Base-by-base conservation (phyloP, 2,888 invertebrate species). In the Sepiola atlantica region DNA sequence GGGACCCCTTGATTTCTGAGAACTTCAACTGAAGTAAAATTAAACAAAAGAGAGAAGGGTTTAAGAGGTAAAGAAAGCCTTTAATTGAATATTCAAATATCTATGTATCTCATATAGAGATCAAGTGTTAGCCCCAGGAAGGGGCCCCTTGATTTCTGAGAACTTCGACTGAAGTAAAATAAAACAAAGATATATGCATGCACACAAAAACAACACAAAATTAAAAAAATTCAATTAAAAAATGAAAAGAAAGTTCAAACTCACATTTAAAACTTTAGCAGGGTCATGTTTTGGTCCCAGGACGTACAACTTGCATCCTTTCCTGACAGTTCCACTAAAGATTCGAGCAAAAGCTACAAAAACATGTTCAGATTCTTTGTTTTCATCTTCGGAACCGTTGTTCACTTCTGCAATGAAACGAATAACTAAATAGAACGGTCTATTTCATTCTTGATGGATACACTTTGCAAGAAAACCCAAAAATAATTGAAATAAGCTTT, bases 311-410 rank as follows among this genome's bases (percentile, higher is more conserved):
- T 98, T 98, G 96, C 98, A 98, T 18, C 99, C 99, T 96, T 98
- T 98, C 95, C 97, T 98, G 77, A 99, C 97, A 94, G 98, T 98
- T 6, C 99, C 99, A 97, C 99, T 99, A 97, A 99, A 99, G 77
- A 99, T 98, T 96, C 99, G 98, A 35, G 99, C 99, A 97, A 99
- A 99, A 0, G 99, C 99, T 95, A 99, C 98, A 97, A 99, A 98
- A 91, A 98, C 98, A 95, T 98, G 97, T 55, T 96, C 96, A 20
- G 93, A 61, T 24, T 93, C n/a, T 55, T 77, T n/a, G 28, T 77
- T 77, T 32, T 55, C 55, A 24, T 35, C 35, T 28, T 24, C 24
- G 0, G 32, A 21, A 12, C 32, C 35, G 32, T 93, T 93, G 18
- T 92, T 45, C 21, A 28, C 32, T 54, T n/a, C 92, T 77, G n/a